These are phyloP conservation scores for Melanogrammus aeglefinus DNA, from an alignment of 2,797 vertebrate species.

Conservation along the genomic window DNA sequence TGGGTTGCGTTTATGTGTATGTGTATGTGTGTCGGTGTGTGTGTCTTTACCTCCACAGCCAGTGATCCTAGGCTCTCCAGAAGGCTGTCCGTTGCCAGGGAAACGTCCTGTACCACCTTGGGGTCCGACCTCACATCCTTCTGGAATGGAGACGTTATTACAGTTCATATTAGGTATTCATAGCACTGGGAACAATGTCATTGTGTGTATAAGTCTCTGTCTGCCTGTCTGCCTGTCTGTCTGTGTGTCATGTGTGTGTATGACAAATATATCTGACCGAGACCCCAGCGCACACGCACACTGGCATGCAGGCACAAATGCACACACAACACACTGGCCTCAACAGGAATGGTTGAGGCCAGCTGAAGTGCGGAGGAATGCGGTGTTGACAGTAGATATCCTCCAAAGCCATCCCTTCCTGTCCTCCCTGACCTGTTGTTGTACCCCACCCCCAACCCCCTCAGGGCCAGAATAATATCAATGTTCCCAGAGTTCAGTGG, in stretches of 20 bases:
- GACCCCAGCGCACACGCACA: too few relatives aligned
- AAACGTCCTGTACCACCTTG: constrained; percentile 75
- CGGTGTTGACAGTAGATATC: not conserved
- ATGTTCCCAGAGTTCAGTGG: not conserved
- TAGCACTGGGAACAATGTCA: not conserved
- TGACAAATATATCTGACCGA: too few relatives aligned
- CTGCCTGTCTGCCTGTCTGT: too few relatives aligned
- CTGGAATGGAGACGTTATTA: constrained; percentile 67
- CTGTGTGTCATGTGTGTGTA: too few relatives aligned
- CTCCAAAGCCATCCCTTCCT: not conserved
- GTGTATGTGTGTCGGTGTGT: not conserved
- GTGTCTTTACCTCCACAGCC: constrained; percentile 81
- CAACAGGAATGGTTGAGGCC: too few relatives aligned
- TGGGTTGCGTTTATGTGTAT: constrained; percentile 6
- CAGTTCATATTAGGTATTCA: not conserved
- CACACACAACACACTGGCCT: too few relatives aligned
- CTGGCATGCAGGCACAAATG: too few relatives aligned
- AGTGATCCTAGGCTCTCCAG: constrained; percentile 81
- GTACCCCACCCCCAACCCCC: not conserved
- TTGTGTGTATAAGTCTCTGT: not conserved
- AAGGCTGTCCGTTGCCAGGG: constrained; percentile 79
- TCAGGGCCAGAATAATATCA: too few relatives aligned
- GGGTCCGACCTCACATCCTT: constrained; percentile 78
- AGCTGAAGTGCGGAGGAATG: not conserved
- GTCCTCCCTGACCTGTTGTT: not conserved